A percentile compares a stretch with the other conserved stretches of the same genome.
Conservation (phyloP, 2,113 vertebrate genomes). For the Gobius niger region DNA sequence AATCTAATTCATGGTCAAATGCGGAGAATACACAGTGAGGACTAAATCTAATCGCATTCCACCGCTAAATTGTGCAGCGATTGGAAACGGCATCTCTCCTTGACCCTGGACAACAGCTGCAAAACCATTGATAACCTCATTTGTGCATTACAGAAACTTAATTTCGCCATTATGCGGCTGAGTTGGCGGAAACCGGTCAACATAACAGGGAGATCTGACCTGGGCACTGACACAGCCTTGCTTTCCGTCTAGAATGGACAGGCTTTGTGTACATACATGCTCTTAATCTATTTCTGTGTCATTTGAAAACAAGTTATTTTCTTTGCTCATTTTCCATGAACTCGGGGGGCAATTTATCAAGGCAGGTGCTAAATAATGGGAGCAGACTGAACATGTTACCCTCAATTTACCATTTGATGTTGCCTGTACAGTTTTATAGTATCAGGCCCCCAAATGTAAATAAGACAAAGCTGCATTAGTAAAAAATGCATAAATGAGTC, state of each 20-base stretch:
- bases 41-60: slow-evolving; percentile 66
- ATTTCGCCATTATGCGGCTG: slow-evolving; percentile 62
- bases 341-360: background rate
- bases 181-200: slow-evolving; percentile 41
- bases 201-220: slow-evolving; percentile 48
- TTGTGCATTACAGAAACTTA: slow-evolving; percentile 67
- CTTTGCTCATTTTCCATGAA: slow-evolving; percentile 31
- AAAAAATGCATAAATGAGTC: too few species aligned
- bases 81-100: slow-evolving; percentile 67
- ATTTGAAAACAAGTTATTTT: background rate
- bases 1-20: slow-evolving; percentile 67
- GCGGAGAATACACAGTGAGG: slow-evolving; percentile 52
- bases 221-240: slow-evolving; percentile 14
- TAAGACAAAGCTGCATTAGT: too few species aligned
- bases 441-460: too few species aligned
- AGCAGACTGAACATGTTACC: too few species aligned
- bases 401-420: too few species aligned
- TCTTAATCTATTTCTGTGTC: slow-evolving; percentile 31
- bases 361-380: too few species aligned
- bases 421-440: too few species aligned
- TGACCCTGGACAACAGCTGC: slow-evolving; percentile 65
- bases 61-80: slow-evolving; percentile 51
- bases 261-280: slow-evolving; percentile 1
- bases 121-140: slow-evolving; percentile 72
- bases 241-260: background rate